Base-by-base conservation (phyloP, 2,113 vertebrate genomes). In the Philantomba maxwellii region DNA sequence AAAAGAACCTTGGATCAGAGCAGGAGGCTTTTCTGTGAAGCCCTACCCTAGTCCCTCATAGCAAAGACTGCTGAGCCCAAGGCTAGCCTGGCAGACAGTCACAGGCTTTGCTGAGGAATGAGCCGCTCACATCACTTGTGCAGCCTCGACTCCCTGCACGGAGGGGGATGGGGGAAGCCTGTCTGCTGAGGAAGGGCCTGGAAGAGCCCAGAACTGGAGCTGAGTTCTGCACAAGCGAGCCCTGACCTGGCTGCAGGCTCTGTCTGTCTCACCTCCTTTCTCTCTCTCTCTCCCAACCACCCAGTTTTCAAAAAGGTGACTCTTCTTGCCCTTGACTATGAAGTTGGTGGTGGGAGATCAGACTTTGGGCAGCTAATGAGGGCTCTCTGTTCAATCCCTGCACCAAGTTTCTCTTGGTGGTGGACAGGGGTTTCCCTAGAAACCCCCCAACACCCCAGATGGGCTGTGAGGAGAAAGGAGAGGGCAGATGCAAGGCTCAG, bases 181-280 rank as follows among this genome's bases (percentile, higher is more conserved):
- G 45, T 28, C 30, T 57, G 75, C 64, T 36, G 49, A 96, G 62
- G 85, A 70, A 33, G 70, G 92, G 49, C n/a, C 62, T 81, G 25
- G 81, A 64, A 80, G 45, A 25, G 25, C 82, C 66, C 58, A 28
- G 88, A 47, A 28, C 82, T 17, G 77, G 17, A 21, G 7, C 45
- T 1, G 16, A 36, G 47, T 28, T 33, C 45, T 16, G 19, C 83
- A 39, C 19, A 13, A 70, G 51, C 15, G 11, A 6, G 47, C 26
- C 43, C 45, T 7, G 51, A 78, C 43, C 3, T 1, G 60, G 62
- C 30, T 15, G 8, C 17, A n/a, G 47, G 14, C 4, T 33, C 2
- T 13, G 36, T 47, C 36, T n/a, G 26, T 53, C 33, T 53, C 33
- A n/a, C 36, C 7, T 0, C 91, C 14, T 55, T 11, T 57, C 26